Conservation (phyloP, 2,888 invertebrate species). For the Pilophorus perplexus region DNA sequence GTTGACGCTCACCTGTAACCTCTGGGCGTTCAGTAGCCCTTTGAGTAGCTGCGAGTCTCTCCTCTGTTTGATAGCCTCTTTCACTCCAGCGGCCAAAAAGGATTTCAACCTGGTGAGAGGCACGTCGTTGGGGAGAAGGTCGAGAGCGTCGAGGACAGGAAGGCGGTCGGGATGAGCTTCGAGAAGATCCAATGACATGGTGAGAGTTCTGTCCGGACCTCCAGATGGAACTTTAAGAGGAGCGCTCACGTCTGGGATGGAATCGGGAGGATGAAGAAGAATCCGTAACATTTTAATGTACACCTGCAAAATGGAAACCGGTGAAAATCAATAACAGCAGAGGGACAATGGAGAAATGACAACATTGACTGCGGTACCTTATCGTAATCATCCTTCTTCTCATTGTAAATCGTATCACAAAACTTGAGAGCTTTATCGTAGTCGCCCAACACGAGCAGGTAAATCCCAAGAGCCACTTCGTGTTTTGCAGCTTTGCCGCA, state of each 20-base stretch:
- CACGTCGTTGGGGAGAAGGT: slow-evolving; percentile 77
- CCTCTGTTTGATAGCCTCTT: slow-evolving; percentile 69
- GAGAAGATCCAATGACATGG: slow-evolving; percentile 74
- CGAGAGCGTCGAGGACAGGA: slow-evolving; percentile 59
- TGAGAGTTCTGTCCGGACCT: slow-evolving; percentile 62
- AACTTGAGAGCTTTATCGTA: slow-evolving; percentile 79
- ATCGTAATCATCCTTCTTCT: slow-evolving; percentile 52
- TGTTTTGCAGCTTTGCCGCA: slow-evolving; percentile 86
- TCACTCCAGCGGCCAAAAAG: slow-evolving; percentile 76
- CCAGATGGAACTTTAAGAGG: slow-evolving; percentile 4
- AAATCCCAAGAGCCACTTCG: slow-evolving; percentile 88
- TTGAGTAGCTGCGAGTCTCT: slow-evolving; percentile 75
- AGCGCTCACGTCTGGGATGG: slow-evolving; percentile 48
- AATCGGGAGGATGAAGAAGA: slow-evolving; percentile 56
- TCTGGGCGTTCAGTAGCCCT: slow-evolving; percentile 80
- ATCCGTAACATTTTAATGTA: slow-evolving; percentile 63
- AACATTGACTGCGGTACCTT: too few species aligned
- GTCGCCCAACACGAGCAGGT: slow-evolving; percentile 82
- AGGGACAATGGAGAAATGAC: too few species aligned
- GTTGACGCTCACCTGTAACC: slow-evolving; percentile 76
- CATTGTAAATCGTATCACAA: slow-evolving; percentile 68
- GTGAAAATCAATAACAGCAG: neutral
- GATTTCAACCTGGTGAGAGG: slow-evolving; percentile 71
- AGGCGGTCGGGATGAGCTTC: slow-evolving; percentile 82
- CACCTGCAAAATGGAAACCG: slow-evolving; percentile 53